Base-by-base conservation (phyloP, 2,797 vertebrate species). In the Eidolon dupreanum region DNA sequence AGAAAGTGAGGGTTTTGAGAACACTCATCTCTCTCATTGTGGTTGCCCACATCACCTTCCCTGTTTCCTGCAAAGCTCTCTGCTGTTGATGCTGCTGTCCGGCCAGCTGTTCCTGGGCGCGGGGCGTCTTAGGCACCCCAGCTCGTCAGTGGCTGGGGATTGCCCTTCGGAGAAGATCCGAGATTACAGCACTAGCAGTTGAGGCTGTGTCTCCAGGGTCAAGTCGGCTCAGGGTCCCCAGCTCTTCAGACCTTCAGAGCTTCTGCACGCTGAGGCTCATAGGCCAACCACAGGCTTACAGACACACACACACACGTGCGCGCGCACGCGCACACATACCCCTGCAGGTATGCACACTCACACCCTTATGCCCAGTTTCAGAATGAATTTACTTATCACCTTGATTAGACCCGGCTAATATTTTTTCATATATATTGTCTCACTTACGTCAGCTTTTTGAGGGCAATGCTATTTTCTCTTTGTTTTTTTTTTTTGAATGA, bases 291-390 rank as follows among this genome's bases (percentile, higher is more conserved):
- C 3, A 41, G 55, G 6, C 2, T 15, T 38, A 2, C 3, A 1
- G 0, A 22, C 1, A 28, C 73, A 36, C 15, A 31, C 16, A 26
- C 20, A n/a, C 28, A 19, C 26, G 20, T 8, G n/a, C 6, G 12
- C 20, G 24, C 1, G 2, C 8, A 10, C 5, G 4, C 8, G 12
- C n/a, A 33, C 8, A 19, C 4, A 6, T 0, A 28, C 66, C 1
- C 2, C 49, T 49, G 49, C 49, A 49, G 49, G 49, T 16, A 16
- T 49, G 49, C 49, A 49, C 49, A 10, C 49, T 49, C 49, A 49
- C 49, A 49, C 3, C 8, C 5, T 8, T 41, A 41, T 15, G 6
- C 15, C 24, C n/a, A 2, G 2, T n/a, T 51, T 77, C 74, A 22
- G 9, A 16, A 41, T 12, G 5, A 19, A 16, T 41, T 92, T 61